Evolutionary conservation across 1,140 invertebrate genomes (phyloP), one percentile per base, ranked within the genome.

Genomic region (Coenobita brevimanus): DNA sequence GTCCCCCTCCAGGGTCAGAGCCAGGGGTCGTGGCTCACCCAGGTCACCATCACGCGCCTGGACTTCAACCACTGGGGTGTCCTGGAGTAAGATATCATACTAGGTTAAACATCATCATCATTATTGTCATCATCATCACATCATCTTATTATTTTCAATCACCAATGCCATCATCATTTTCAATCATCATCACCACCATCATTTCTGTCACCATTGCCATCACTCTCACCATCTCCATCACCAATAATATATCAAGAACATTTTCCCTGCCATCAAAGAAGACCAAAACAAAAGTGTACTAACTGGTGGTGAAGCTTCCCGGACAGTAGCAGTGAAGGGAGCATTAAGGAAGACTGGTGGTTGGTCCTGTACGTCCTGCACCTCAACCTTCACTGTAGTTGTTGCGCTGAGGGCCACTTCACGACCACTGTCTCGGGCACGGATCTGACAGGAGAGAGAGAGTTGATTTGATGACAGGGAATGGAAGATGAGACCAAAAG

Each of bases 361-460:
- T 91, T 97, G 96, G 92, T 97, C 96, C 92, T 95, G 97, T 1
- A 96, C 94, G 91, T 97, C 97, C 36, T 95, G 92, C 17, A 97
- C 94, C 24, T 95, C 95, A 0, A 97, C 95, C 0, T 95, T 94
- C 8, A 97, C 94, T n/a, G 95, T 95, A 0, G 96, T 95, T 36
- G 94, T 92, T 0, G 95, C 94, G 38, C 94, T 94, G 17, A 96
- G 91, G 36, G 94, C 93, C 82, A 94, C 94, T 2, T 82, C 73
- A 36, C 91, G 92, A 0, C 94, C 93, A 64, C 93, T 93, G 91
- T 97, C 96, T 2, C 92, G 92, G 0, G 96, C 96, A 82, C 94
- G 92, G 0, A 96, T 92, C 86, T 91, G 60, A 21, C 50, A 43
- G 75, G 78, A 17, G 38, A 27, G 67, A n/a, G n/a, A n/a, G n/a